These are phyloP conservation scores for pig (Sus scrofa) DNA, from an alignment of 2,113 vertebrate species.

Conservation along the genomic window DNA sequence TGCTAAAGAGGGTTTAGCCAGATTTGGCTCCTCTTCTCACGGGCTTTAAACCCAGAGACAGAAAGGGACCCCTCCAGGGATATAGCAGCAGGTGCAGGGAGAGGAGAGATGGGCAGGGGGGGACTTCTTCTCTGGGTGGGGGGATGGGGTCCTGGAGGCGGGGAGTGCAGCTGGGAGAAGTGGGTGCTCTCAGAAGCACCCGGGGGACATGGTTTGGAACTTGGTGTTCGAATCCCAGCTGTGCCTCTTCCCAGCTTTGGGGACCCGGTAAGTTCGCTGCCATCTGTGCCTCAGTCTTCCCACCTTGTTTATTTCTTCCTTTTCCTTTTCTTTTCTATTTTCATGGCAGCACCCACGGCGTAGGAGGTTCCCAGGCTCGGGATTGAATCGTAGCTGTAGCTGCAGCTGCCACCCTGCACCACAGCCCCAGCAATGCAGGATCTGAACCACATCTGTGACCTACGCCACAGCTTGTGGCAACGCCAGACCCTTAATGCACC, in stretches of 20 bases:
- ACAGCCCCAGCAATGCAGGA: too few relatives aligned
- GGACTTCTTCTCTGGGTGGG: background rate
- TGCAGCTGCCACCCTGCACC: too few relatives aligned
- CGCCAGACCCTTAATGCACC: too few relatives aligned
- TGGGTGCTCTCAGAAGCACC: fast-evolving
- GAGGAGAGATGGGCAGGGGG: background rate
- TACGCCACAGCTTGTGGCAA: too few relatives aligned
- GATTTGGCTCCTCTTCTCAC: fast-evolving
- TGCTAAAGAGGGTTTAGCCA: fast-evolving
- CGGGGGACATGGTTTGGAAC: fast-evolving
- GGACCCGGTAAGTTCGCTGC: background rate
- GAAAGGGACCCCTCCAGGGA: background rate
- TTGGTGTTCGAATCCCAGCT: fast-evolving
- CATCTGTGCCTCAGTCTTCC: fast-evolving
- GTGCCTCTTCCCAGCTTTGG: fast-evolving
- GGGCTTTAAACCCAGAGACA: too few relatives aligned
- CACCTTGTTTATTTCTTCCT: too few relatives aligned
- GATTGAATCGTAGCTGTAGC: too few relatives aligned
- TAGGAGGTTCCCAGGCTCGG: too few relatives aligned
- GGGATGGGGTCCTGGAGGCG: background rate
- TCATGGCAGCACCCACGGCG: too few relatives aligned
- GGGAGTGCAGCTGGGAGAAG: background rate
- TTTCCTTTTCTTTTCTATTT: too few relatives aligned
- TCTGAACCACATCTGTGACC: too few relatives aligned
- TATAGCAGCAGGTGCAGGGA: background rate